Evolutionary conservation across 1,140 invertebrate species (phyloP), one percentile per base, ranked within the genome.

Genomic region (Neelides sp.): DNA sequence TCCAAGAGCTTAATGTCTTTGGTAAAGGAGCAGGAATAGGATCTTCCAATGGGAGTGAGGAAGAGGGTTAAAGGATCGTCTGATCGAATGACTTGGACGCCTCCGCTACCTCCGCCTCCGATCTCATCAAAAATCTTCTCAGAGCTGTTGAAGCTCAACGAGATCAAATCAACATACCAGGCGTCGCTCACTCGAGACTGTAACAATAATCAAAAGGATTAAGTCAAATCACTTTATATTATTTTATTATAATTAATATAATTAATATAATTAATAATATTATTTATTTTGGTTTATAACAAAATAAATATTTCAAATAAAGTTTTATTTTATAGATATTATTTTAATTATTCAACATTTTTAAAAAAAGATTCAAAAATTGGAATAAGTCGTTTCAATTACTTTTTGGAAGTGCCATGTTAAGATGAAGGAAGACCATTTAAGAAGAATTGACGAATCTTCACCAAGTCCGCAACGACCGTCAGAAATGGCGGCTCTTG

Each of bases 11-110:
- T 61, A 15, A 61, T 48, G 5, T 55, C 52, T 30, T 55, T 40
- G 1, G 52, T 35, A 40, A 52, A 19, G 13, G 58, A 60, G 60
- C 86, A 91, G 12, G 75, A 69, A 62, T 79, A 90, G 0, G 85
- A 85, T 62, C 85, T 83, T 4, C 85, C 84, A 13, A 89, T 82
- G 0, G 84, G 85, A 0, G 86, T 90, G 1, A 82, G 79, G 58
- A 88, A 87, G 35, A 86, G 64, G 63, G 81, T 75, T 1, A 75
- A 68, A n/a, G 53, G 52, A 24, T 57, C 52, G 4, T 51, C 49
- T 13, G 59, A 52, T 4, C 50, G 52, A 26, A 61, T 54, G 28
- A 37, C 44, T 48, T 54, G 52, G 30, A 54, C 44, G 34, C 27
- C 35, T 40, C 52, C 54, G 17, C 22, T 35, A 34, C 8, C 10